Evolutionary conservation across 1,140 invertebrate species (phyloP).

Genomic region (Psilanteris sp.): DNA sequence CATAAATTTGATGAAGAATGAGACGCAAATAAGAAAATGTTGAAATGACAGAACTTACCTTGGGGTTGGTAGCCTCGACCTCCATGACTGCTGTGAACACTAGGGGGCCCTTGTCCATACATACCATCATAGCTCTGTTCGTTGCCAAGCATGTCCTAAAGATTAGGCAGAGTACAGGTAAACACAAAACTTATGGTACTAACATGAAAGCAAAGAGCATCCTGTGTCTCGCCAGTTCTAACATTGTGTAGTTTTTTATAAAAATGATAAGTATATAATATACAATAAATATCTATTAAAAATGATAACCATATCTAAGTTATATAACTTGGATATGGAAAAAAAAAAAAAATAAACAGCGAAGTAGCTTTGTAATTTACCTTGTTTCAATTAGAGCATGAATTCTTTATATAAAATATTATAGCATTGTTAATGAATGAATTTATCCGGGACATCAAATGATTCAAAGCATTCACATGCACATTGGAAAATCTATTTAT

Average conservation of each 20-base stretch:
- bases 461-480: constrained; percentile 74
- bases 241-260: constrained; percentile 1
- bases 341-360: constrained; percentile 14
- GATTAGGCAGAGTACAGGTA: constrained; percentile 81
- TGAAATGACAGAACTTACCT: constrained; percentile 82
- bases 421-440: constrained; percentile 42
- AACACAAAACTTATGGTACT: constrained; percentile 78
- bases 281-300: too few relatives aligned
- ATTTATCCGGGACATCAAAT: constrained; percentile 41
- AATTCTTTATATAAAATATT: constrained; percentile 29
- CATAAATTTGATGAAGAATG: constrained; percentile 16
- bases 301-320: too few relatives aligned
- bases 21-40: background rate
- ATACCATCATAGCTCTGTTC: constrained; percentile 95
- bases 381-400: constrained; percentile 15
- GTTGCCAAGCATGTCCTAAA: constrained; percentile 93
- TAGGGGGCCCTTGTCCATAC: constrained; percentile 91
- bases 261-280: too few relatives aligned
- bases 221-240: constrained; percentile 20
- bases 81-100: constrained; percentile 88
- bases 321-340: constrained; percentile 22
- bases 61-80: constrained; percentile 88
- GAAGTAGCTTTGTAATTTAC: constrained; percentile 26
- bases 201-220: constrained; percentile 21
- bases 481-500: constrained; percentile 55